phyloP scores from a whole-genome alignment of 1,140 invertebrate species.

The Plutomurus gul region DNA sequence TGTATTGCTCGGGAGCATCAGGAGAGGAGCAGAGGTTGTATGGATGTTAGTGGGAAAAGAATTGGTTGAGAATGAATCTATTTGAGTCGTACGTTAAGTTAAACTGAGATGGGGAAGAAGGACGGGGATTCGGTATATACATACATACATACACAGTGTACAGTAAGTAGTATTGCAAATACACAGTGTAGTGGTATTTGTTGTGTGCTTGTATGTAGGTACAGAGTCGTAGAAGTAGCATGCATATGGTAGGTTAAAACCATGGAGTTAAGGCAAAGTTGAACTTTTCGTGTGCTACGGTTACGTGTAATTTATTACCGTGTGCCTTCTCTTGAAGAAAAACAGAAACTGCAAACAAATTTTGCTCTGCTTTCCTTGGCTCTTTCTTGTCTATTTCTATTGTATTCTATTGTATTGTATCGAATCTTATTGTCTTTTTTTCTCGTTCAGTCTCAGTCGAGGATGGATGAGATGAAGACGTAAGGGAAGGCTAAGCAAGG shows the following conservation, averaged over 20 bases:
- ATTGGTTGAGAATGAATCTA: conserved; percentile 41
- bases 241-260: background rate
- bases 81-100: conserved; percentile 7
- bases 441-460: background rate
- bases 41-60: conserved; percentile 43
- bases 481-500: background rate
- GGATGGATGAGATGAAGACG: conserved; percentile 32
- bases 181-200: background rate
- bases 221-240: background rate
- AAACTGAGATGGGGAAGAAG: conserved; percentile 1
- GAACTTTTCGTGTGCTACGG: conserved; percentile 41
- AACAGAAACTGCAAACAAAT: conserved; percentile 52
- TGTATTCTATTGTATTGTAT: conserved; percentile 44
- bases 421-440: conserved; percentile 45
- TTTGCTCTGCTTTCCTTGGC: conserved; percentile 40
- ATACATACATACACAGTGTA: background rate
- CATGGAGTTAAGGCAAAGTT: conserved; percentile 29
- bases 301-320: conserved; percentile 53
- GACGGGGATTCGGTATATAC: background rate
- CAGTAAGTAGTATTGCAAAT: background rate
- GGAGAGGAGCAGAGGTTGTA: conserved; percentile 32
- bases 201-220: background rate
- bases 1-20: conserved; percentile 44
- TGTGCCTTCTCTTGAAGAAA: conserved; percentile 46
- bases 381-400: conserved; percentile 46